Evolutionary conservation across 2,113 vertebrate genomes (phyloP), one percentile per base, ranked within the genome.

Genomic region (Myotis yumanensis): DNA sequence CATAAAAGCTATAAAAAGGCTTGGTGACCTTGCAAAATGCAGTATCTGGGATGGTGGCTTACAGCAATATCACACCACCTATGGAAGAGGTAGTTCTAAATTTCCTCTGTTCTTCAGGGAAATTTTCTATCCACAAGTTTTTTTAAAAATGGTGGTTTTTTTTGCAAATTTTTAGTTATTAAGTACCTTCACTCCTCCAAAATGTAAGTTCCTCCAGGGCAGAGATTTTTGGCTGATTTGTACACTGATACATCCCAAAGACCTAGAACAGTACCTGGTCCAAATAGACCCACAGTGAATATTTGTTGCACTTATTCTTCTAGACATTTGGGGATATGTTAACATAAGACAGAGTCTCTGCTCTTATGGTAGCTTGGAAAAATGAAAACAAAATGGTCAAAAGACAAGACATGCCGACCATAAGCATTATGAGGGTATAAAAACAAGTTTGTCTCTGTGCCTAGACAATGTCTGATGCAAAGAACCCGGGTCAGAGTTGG

Each of bases 321-420:
- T 46, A 90, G n/a, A 46, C 17, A 3, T 9, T 9, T 40, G 18
- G 16, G 11, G 30, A 40, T 48, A 48, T 7, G 48, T 59, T 69
- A 81, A 5, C 22, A 35, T 35, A 93, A 77, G 20, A 77, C 59
- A 83, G 12, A 30, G 4, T 90, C 28, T 94, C 69, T 90, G 23
- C 37, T 95, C 11, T 83, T 79, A 59, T 0, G 11, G 22, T 59
- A 16, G 83, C 81, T 35, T 83, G 3, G 28, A 77, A 51, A 79
- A 51, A 79, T 48, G 37, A 89, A 79, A 86, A 69, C 23, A 69
- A 86, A 96, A 51, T 37, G 52, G 23, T 76, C 23, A 87, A 75
- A 76, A 59, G 71, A 59, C 35, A 92, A 59, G 46, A 23, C 14
- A 17, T 9, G 2, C 11, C 14, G 5, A 71, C 52, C 17, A 23